phyloP scores from a whole-genome alignment of 2,888 invertebrate species.

The Dicyrtoma fusca region DNA sequence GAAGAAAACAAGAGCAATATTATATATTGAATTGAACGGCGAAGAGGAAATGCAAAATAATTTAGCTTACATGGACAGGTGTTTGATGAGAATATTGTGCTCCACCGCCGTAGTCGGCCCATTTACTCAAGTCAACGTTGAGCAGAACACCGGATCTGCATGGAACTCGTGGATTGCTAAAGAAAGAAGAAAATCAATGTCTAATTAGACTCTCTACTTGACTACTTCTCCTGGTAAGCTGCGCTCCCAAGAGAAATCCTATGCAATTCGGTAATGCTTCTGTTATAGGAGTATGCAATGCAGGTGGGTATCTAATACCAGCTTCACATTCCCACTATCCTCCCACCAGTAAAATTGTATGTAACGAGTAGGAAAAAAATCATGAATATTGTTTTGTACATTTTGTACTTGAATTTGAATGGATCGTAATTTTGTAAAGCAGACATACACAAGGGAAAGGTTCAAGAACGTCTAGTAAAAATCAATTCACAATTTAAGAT shows the following conservation, averaged over 20 bases:
- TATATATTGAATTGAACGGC: not conserved
- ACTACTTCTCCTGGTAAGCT: not conserved
- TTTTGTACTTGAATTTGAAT: no score
- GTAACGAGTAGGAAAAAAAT: no score
- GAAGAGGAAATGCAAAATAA: conserved; percentile 3
- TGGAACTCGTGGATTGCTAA: conserved; percentile 88
- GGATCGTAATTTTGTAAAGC: no score
- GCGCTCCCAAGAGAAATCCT: not conserved
- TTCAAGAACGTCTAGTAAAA: no score
- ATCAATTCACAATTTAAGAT: no score
- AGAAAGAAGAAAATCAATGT: conserved; percentile 57
- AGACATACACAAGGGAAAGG: no score
- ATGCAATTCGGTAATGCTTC: no score
- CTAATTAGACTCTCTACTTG: conserved; percentile 30
- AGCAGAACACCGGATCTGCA: conserved; percentile 87
- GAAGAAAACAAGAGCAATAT: not conserved
- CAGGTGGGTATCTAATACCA: no score
- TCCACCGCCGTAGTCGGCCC: conserved; percentile 71
- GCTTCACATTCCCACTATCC: no score
- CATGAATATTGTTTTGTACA: no score
- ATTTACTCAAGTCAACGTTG: conserved; percentile 83
- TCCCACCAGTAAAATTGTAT: no score
- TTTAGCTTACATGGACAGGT: conserved; percentile 54
- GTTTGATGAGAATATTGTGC: conserved; percentile 51
- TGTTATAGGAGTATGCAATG: not conserved